These are phyloP conservation scores for Bombus balteatus DNA, from an alignment of 1,140 invertebrate species.

Conservation along the genomic window DNA sequence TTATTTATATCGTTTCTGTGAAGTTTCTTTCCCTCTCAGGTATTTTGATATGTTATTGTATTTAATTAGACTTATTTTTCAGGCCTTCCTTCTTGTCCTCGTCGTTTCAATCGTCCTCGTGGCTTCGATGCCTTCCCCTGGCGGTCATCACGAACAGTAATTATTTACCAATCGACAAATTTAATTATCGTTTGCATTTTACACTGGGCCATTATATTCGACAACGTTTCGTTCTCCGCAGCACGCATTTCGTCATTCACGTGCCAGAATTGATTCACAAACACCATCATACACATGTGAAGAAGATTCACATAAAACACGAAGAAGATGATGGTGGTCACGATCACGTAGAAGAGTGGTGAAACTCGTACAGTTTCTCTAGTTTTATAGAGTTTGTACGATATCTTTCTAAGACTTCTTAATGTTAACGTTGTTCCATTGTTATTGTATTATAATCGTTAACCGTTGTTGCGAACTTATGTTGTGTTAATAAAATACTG, in stretches of 20 bases:
- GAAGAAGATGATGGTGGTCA: conserved; percentile 46
- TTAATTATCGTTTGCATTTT: background rate
- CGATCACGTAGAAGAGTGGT: conserved; percentile 66
- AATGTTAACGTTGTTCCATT: conserved; percentile 3
- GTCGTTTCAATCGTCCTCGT: conserved; percentile 47
- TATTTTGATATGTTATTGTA: background rate
- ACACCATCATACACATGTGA: conserved; percentile 68
- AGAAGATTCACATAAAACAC: conserved; percentile 72
- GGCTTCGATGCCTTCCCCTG: conserved; percentile 58
- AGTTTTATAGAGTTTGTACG: no score
- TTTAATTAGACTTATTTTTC: conserved; percentile 28
- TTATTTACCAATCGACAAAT: conserved; percentile 17
- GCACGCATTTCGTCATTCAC: conserved; percentile 71
- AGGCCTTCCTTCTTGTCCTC: conserved; percentile 56
- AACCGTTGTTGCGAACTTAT: background rate
- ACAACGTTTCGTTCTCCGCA: conserved; percentile 40
- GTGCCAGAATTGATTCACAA: conserved; percentile 69
- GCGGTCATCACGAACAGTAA: conserved; percentile 66
- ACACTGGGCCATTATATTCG: background rate
- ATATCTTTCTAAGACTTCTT: background rate
- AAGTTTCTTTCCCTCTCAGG: background rate
- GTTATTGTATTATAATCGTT: conserved; percentile 13
- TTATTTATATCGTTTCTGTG: background rate
- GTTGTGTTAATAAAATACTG: conserved; percentile 21
- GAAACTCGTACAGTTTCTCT: background rate